A percentile compares a stretch with the other conserved stretches of the same genome.
phyloP scores from a whole-genome alignment of 2,797 vertebrate species.

The Agapornis canus region DNA sequence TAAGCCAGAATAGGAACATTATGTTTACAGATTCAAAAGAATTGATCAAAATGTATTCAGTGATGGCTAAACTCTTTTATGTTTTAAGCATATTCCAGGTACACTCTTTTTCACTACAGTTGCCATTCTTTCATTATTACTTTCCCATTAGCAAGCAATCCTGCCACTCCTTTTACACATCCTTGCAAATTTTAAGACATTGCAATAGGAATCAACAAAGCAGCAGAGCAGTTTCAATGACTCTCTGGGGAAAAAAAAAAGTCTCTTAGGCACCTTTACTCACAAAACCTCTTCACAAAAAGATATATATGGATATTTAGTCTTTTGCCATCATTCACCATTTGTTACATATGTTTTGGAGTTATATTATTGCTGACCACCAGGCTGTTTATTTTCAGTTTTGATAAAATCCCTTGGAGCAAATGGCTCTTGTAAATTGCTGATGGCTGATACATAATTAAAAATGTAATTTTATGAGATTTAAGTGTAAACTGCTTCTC shows the following conservation, averaged over 20 bases:
- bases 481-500: not conserved
- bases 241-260: not conserved
- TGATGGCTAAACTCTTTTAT: not conserved
- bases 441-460: not conserved
- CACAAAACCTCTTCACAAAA: not conserved
- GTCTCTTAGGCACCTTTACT: not conserved
- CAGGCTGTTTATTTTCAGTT: not conserved
- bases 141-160: not conserved
- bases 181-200: constrained; percentile 1
- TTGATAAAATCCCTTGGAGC: not conserved
- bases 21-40: not conserved
- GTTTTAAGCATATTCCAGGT: not conserved
- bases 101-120: not conserved
- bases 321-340: not conserved
- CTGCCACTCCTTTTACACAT: not conserved
- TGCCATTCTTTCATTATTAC: not conserved
- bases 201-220: not conserved
- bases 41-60: not conserved
- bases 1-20: not conserved
- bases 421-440: not conserved
- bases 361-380: not conserved
- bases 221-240: not conserved
- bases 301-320: not conserved
- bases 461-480: not conserved
- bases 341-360: not conserved